Base-by-base conservation (phyloP, 1,140 invertebrate species). In the Cherax destructor region DNA sequence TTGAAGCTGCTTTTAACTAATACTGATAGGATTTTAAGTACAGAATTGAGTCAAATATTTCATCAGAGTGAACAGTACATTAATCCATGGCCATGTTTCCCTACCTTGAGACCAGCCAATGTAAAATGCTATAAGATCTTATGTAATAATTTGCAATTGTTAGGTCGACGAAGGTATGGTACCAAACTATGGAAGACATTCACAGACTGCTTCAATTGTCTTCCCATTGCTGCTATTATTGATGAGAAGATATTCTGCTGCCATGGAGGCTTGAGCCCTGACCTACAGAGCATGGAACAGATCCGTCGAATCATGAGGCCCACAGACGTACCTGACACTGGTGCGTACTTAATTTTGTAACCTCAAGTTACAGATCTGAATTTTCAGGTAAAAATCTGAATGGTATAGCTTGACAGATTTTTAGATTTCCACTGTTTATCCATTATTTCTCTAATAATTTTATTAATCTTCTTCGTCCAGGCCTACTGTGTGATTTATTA, bases 241-340 rank as follows among this genome's bases (percentile, higher is more conserved):
- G 98, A 99, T 94, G 98, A 99, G 95, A 99, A 99, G 95, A 99
- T 99, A 92, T 99, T 99, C 95, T 99, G 98, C 94, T 99, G 98
- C 95, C 98, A 99, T 94, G 98, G 98, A 93, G 98, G 98, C 50
- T 95, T 98, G 16, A 98, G 97, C 94, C 98, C 98, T 1, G 98
- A 98, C 95, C 95, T 98, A 6, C 97, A 98, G 95, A 97, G 97
- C 86, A 99, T 98, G 98, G 98, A 99, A 93, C 96, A 96, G 93
- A 96, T 96, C 93, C 93, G 96, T 72, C 94, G 96, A 88, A 96
- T 96, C 86, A 96, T 96, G 95, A 94, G 96, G 93, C 96, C 96
- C 77, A 97, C 96, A 85, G 96, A 96, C 94, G 96, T 96, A 69
- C 96, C 96, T 30, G 96, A 96, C 76, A 91, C 89, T 24, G 89